A percentile compares a stretch with the other conserved stretches of the same genome.
These are phyloP conservation scores for Coleophora deauratella DNA, from an alignment of 2,888 invertebrate species.

Conservation along the genomic window DNA sequence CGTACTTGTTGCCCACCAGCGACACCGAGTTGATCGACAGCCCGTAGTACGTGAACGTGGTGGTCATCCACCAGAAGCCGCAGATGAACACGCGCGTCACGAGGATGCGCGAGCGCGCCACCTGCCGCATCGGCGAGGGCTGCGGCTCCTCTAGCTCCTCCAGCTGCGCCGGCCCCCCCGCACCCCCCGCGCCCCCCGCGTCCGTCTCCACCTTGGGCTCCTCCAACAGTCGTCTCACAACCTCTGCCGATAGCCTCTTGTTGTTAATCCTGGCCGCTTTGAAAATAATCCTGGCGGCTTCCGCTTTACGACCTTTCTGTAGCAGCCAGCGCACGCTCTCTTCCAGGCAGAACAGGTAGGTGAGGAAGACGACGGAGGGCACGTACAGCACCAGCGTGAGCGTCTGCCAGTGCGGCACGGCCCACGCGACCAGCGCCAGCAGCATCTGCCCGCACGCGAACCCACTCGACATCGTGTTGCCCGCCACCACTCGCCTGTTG, in stretches of 20 bases:
- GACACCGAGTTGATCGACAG: constrained; percentile 84
- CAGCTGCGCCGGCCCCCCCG: constrained; percentile 11
- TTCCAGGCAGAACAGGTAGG: constrained; percentile 76
- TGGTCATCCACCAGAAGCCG: constrained; percentile 86
- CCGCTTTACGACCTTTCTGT: constrained; percentile 71
- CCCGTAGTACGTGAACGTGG: constrained; percentile 86
- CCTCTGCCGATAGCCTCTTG: constrained; percentile 47
- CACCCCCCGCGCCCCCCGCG: constrained; percentile 5
- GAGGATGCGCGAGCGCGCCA: constrained; percentile 66
- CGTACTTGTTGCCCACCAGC: constrained; percentile 82
- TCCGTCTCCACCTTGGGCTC: constrained; percentile 11
- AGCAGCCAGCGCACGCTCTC: constrained; percentile 83
- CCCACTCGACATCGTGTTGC: constrained; percentile 77
- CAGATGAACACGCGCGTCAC: constrained; percentile 74
- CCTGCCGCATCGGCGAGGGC: constrained; percentile 43
- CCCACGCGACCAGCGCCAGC: constrained; percentile 77
- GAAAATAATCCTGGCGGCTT: constrained; percentile 64
- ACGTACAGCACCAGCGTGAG: constrained; percentile 76
- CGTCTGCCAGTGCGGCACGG: constrained; percentile 77
- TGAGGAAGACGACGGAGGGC: constrained; percentile 76
- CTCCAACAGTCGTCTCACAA: constrained; percentile 29
- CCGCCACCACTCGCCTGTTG: constrained; percentile 77
- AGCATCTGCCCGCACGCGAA: constrained; percentile 79
- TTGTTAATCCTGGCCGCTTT: constrained; percentile 62
- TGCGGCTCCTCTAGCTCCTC: no score